Evolutionary conservation across 2,797 vertebrate genomes (phyloP).

Genomic region (Galagoides demidoff): DNA sequence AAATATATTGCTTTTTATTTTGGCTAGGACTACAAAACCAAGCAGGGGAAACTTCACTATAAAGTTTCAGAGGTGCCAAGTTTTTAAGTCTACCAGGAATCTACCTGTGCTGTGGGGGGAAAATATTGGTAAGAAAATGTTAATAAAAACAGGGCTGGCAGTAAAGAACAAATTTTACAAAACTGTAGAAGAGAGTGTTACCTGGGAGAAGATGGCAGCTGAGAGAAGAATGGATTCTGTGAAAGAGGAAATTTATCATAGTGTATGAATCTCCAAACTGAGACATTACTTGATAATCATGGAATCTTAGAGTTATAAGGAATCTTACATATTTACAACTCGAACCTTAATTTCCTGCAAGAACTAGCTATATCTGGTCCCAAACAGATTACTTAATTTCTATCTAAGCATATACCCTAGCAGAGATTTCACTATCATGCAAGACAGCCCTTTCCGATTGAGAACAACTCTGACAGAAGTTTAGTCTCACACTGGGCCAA

Average conservation of each 20-base stretch:
- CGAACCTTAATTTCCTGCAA: neutral
- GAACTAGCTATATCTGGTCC: neutral
- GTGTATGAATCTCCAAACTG: neutral
- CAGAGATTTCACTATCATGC: neutral
- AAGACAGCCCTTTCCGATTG: neutral
- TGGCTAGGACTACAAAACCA: conserved; percentile 66
- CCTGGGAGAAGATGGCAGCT: conserved; percentile 58
- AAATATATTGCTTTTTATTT: conserved; percentile 59
- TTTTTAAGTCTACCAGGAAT: conserved; percentile 33
- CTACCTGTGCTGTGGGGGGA: conserved; percentile 37
- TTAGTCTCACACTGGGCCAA: neutral
- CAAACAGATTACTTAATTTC: conserved; percentile 19
- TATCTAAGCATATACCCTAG: neutral
- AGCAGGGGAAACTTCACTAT: conserved; percentile 59
- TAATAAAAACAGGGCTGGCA: conserved; percentile 65
- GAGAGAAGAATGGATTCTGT: conserved; percentile 49
- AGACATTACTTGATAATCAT: neutral
- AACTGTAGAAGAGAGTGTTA: conserved; percentile 35
- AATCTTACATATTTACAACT: neutral
- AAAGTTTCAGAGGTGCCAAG: conserved; percentile 55
- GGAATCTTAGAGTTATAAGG: neutral
- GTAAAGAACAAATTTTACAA: conserved; percentile 62
- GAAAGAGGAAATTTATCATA: neutral
- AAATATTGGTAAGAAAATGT: conserved; percentile 67
- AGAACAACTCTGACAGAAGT: neutral